Conservation (phyloP, 2,888 invertebrate species). For the Oeneis ivallda region DNA sequence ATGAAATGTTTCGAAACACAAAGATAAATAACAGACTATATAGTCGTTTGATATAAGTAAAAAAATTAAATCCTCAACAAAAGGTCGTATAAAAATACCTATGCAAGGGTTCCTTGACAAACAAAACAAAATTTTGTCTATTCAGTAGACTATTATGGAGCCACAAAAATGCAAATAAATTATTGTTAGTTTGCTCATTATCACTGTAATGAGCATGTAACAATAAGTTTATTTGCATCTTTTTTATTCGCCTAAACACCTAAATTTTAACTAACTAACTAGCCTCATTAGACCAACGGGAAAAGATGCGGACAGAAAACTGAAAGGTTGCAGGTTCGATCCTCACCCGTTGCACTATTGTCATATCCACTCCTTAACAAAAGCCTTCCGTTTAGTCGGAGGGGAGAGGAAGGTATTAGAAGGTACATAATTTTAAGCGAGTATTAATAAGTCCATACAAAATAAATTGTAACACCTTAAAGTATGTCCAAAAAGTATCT, state of each 20-base stretch:
- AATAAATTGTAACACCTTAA: neutral
- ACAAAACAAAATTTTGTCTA: neutral
- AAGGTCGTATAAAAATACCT: neutral
- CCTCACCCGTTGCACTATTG: too few species aligned
- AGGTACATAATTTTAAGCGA: neutral
- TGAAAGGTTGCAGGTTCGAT: too few species aligned
- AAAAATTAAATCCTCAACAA: conserved; percentile 5
- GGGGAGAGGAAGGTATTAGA: too few species aligned
- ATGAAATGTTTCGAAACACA: conserved; percentile 29
- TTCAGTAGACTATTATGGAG: neutral
- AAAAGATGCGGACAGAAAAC: too few species aligned
- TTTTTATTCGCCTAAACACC: too few species aligned
- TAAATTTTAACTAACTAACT: too few species aligned
- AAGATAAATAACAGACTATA: conserved; percentile 25
- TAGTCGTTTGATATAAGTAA: conserved; percentile 5
- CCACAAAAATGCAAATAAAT: neutral
- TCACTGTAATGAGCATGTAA: too few species aligned
- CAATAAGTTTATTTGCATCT: too few species aligned
- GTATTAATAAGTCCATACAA: neutral
- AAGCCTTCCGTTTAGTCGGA: too few species aligned
- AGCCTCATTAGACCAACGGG: too few species aligned
- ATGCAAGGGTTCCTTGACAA: neutral
- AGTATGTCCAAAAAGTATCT: neutral
- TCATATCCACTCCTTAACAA: too few species aligned
- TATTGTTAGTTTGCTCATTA: too few species aligned